phyloP scores from a whole-genome alignment of 2,113 vertebrate species.

The Poeciliopsis retropinna region DNA sequence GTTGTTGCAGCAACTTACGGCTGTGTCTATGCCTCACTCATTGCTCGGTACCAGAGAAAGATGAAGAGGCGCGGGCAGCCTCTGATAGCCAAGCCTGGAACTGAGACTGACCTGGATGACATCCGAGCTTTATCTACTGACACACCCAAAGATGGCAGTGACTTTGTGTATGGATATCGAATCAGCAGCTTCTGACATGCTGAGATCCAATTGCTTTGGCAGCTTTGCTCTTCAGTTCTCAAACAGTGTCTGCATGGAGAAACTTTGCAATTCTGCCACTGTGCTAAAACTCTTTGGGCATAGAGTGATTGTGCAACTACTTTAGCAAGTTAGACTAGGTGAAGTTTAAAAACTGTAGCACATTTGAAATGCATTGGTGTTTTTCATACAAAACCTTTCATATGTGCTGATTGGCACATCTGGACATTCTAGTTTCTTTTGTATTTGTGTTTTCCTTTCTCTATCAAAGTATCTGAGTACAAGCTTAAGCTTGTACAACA shows the following conservation, averaged over 20 bases:
- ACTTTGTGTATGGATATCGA: conserved; percentile 66
- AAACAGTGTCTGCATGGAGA: conserved; percentile 15
- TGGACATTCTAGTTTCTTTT: conserved; percentile 30
- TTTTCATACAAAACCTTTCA: conserved; percentile 48
- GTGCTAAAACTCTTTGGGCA: conserved; percentile 5
- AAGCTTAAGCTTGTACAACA: conserved; percentile 47
- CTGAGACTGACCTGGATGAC: conserved; percentile 65
- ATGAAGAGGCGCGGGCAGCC: conserved; percentile 86
- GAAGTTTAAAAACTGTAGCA: conserved; percentile 34
- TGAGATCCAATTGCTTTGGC: neutral
- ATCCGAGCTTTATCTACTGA: conserved; percentile 13
- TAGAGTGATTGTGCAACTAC: conserved; percentile 20
- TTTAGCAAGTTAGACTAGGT: conserved; percentile 17
- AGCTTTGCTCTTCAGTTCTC: conserved; percentile 16
- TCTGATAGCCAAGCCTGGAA: conserved; percentile 83
- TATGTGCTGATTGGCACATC: conserved; percentile 42
- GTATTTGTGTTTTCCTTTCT: conserved; percentile 13
- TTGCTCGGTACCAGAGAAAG: conserved; percentile 92
- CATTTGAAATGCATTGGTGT: conserved; percentile 63
- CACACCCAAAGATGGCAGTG: conserved; percentile 47
- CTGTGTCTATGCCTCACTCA: conserved; percentile 92
- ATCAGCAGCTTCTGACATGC: conserved; percentile 74
- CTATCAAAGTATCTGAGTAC: conserved; percentile 36
- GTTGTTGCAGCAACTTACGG: conserved; percentile 93
- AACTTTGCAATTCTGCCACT: conserved; percentile 29